Base-by-base conservation (phyloP, 2,888 invertebrate species). In the Germaria angustata region DNA sequence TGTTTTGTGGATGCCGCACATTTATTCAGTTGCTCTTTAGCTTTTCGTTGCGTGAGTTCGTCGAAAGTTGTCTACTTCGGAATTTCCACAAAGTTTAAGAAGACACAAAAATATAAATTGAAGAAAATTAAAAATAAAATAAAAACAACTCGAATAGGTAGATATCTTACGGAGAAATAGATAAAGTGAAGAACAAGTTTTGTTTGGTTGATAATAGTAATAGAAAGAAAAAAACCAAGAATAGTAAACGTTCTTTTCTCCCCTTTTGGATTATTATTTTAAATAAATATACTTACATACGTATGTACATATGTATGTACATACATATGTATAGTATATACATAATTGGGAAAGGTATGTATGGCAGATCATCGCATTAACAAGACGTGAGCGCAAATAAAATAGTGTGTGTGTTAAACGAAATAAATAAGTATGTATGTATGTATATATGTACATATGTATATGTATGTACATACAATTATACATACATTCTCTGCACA, bases 31-130 rank as follows among this genome's bases (percentile, higher is more conserved):
- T 81, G 78, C 61, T 82, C 32, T 81, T 83, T 84, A 84, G 82
- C 84, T 85, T 85, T 84, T 84, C 79, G 79, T 83, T 83, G 85
- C 81, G 85, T 77, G 79, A 73, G 82, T 73, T 79, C 76, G 77
- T 61, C 13, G 22, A 36, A 55, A 66, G 57, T 55, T 71, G 20
- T 8, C 9, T 28, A 7, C 41, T 65, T 28, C 32, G 53, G 24
- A 59, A 34, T 66, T 41, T 51, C 36, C 24, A 66, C 13, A 53
- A 51, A 79, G 24, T 49, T 51, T 28, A 36, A 49, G 34, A 69
- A 59, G 17, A 78, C 53, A 55, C n/a, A 53, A 0, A 53, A 34
- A 44, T 20, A 36, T 15, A 51, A 39, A 73, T 49, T 65, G 39
- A 65, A 79, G 15, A 44, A 55, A 53, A 53, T 49, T 39, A 17